Base-by-base conservation (phyloP, 1,140 invertebrate genomes). In the Macrostomum lignano region DNA sequence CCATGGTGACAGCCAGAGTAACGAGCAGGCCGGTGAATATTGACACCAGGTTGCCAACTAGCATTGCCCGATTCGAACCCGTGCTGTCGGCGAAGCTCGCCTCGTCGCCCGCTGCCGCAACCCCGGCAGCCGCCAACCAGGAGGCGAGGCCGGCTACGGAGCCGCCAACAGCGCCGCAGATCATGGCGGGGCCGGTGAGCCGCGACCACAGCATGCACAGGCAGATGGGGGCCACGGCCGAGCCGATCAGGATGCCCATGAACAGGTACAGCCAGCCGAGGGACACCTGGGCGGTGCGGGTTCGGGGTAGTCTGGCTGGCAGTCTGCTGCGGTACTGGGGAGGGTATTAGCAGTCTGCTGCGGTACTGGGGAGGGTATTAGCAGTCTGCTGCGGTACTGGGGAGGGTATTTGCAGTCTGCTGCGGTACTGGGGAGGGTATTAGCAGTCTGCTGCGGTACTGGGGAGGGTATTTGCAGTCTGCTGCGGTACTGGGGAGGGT, bases 241-340 rank as follows among this genome's bases (percentile, higher is more conserved):
- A 53, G 7, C 58, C 52, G 20, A 61, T 49, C 19, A 58, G 38
- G 24, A 61, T 43, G 2, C 58, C 58, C 49, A 55, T 61, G 33
- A 60, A 53, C 11, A 47, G 38, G 35, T 61, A 58, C 1, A 57
- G 38, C 51, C 55, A 58, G 10, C 43, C 42, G 6, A 61, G 37
- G 23, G 46, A 54, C 1, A 57, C 33, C 45, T 55, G 39, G 7
- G 43, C 42, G 15, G 24, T n/a, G n/a, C n/a, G n/a, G n/a, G n/a
- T n/a, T n/a, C n/a, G n/a, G n/a, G n/a, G n/a, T n/a, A n/a, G n/a
- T n/a, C n/a, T n/a, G n/a, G n/a, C n/a, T n/a, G n/a, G n/a, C n/a
- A n/a, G n/a, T n/a, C n/a, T n/a, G n/a, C n/a, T n/a, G n/a, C n/a
- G n/a, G n/a, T n/a, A n/a, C n/a, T n/a, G n/a, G n/a, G n/a, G n/a